Conservation (phyloP, 2,888 invertebrate genomes). For the Aethes cnicana region DNA sequence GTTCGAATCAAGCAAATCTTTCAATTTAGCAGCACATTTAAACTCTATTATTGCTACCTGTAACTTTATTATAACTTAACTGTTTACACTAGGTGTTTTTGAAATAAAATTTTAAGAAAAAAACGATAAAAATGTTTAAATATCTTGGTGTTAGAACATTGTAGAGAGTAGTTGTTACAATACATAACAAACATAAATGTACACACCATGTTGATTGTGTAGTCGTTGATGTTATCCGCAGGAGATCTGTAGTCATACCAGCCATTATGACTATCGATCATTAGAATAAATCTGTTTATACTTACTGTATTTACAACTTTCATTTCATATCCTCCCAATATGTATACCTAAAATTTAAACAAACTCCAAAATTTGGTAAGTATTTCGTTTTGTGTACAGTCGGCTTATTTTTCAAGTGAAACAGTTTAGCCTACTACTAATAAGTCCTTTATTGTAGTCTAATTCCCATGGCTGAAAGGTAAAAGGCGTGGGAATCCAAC, state of each 20-base stretch:
- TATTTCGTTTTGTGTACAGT: no score
- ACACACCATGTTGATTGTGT: slow-evolving; percentile 25
- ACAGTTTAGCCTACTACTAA: no score
- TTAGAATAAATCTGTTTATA: slow-evolving; percentile 72
- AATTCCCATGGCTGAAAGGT: no score
- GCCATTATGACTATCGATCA: slow-evolving; percentile 80
- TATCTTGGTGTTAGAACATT: slow-evolving; percentile 22
- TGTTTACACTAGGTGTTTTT: not conserved
- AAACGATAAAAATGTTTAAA: slow-evolving; percentile 9
- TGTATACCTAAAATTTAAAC: no score
- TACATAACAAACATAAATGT: slow-evolving; percentile 2
- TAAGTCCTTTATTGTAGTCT: no score
- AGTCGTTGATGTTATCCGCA: slow-evolving; percentile 45
- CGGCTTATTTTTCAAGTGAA: no score
- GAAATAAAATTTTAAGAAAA: not conserved
- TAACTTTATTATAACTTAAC: not conserved
- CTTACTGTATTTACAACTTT: slow-evolving; percentile 50
- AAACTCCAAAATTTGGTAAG: no score
- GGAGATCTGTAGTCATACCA: slow-evolving; percentile 73
- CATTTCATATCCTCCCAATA: slow-evolving; percentile 38
- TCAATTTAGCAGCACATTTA: no score
- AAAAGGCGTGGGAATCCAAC: no score
- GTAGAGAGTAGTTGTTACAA: slow-evolving; percentile 14
- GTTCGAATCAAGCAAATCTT: no score
- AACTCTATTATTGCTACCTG: no score